Evolutionary conservation across 2,113 vertebrate genomes (phyloP), one percentile per base, ranked within the genome.

Genomic region (Barbus barbus): DNA sequence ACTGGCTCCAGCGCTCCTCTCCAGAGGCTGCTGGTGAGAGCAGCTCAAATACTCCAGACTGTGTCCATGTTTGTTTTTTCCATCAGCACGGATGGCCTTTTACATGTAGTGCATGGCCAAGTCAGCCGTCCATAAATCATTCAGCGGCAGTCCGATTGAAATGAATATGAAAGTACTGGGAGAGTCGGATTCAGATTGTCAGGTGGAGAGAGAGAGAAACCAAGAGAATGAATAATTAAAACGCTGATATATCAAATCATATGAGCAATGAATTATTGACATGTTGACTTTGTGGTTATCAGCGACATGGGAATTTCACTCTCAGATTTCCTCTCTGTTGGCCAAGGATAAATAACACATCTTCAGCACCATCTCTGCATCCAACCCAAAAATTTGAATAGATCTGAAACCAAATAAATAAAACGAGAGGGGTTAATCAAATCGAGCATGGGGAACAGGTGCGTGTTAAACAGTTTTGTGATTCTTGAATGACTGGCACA

Each of bases 241-340:
- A 79, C 9, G 48, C 85, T 86, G 82, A 86, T 89, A 87, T 87
- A 89, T 87, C 84, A 87, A 87, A 89, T 89, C 82, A 81, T 87
- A 87, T 76, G 75, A 86, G 74, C 31, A 77, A 87, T 89, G 81
- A 86, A 89, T 87, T 87, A 87, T 89, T 89, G 86, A 89, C 88
- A 82, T 89, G 88, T 86, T 87, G 86, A 89, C 83, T 84, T 73
- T 67, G 82, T 84, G 84, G 56, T 87, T 87, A 84, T 87, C 82
- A 26, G 67, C 65, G 82, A 86, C 83, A 83, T 85, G 86, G 86
- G 79, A 83, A 84, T 86, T 84, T 84, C 72, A 61, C 79, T 78
- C 72, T 44, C 73, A 24, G 26, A 81, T 83, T 69, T 87, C 58
- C 78, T 82, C 67, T 78, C 65, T 56, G 46, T 81, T 85, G 78